Percentiles rank a stretch among this genome's conserved stretches.
These are phyloP conservation scores for Camponotus pennsylvanicus DNA, from an alignment of 1,140 invertebrate genomes.

Conservation along the genomic window DNA sequence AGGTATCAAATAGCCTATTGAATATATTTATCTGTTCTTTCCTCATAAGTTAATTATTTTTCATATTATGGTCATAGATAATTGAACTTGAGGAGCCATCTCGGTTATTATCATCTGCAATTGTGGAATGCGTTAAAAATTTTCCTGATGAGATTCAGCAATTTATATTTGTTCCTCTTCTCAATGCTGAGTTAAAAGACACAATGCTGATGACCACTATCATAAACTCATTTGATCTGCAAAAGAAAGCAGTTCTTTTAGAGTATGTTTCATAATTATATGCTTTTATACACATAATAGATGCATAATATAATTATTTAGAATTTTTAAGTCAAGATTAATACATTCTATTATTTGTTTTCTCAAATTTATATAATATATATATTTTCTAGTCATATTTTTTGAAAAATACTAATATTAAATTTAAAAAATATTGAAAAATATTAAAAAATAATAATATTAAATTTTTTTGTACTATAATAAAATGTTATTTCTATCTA, in stretches of 20 bases:
- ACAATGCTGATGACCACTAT: conserved; percentile 67
- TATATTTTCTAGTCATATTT: too few species aligned
- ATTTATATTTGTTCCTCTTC: conserved; percentile 74
- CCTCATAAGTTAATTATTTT: background rate
- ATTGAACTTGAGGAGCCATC: conserved; percentile 72
- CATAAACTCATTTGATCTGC: conserved; percentile 61
- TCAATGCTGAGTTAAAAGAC: conserved; percentile 76
- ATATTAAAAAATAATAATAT: too few species aligned
- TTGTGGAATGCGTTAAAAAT: conserved; percentile 69
- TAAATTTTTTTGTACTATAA: too few species aligned
- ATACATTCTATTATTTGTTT: too few species aligned
- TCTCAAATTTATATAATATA: too few species aligned
- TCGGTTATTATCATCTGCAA: conserved; percentile 64
- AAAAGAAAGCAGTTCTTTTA: conserved; percentile 63
- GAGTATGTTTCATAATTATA: conserved; percentile 63
- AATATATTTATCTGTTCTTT: background rate
- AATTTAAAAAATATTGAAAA: too few species aligned
- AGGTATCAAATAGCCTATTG: conserved; percentile 57
- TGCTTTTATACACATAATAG: background rate
- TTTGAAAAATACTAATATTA: too few species aligned
- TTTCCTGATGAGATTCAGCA: conserved; percentile 77
- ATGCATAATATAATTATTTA: conserved; percentile 1
- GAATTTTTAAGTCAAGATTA: background rate
- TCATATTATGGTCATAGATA: conserved; percentile 67
- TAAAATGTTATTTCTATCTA: too few species aligned